Base-by-base conservation (phyloP, 2,113 vertebrate genomes). In the Rhinichthys klamathensis region DNA sequence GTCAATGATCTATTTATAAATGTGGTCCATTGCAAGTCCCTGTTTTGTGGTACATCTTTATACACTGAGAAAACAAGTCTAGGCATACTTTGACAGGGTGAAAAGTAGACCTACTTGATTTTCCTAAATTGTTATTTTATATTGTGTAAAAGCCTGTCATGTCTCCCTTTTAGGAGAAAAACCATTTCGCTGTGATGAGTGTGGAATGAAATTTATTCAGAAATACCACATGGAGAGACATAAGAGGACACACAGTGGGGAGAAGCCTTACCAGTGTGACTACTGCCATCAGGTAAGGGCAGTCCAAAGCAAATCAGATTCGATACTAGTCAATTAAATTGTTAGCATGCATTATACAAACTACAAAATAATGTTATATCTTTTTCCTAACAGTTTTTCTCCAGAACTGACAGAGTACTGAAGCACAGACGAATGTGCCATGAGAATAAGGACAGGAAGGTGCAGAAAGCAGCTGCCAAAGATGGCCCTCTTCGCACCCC, bases 381-480 rank as follows among this genome's bases (percentile, higher is more conserved):
- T 32, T 61, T 80, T 51, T 38, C 61, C 91, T 78, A 81, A 73
- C 93, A 99, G 98, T 99, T 96, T 94, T 99, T 99, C 93, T 99
- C 98, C 91, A 97, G 98, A 94, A 99, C 98, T 10, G 98, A 99
- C 91, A 95, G 98, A 82, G 98, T 99, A 82, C 93, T 99, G 92
- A 99, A 99, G 93, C 98, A 99, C 93, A 97, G 98, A 92, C 96
- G 98, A 85, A 99, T 99, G 98, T 99, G 98, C 96, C 98, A 99
- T 88, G 97, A 99, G 92, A 99, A 97, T 92, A 95, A 97, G 21
- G 97, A 99, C 89, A 96, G 96, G 91, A 98, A 97, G 90, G 92
- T 93, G 5, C 96, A 94, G 90, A 98, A 97, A 94, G 94, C 95
- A 86, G 94, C 95, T 84, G 95, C 94, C 90, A 98, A 97, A 95